A percentile compares a stretch with the other conserved stretches of the same genome.
Conservation (phyloP, 1,140 invertebrate species). For the Meloidogyne hapla region DNA sequence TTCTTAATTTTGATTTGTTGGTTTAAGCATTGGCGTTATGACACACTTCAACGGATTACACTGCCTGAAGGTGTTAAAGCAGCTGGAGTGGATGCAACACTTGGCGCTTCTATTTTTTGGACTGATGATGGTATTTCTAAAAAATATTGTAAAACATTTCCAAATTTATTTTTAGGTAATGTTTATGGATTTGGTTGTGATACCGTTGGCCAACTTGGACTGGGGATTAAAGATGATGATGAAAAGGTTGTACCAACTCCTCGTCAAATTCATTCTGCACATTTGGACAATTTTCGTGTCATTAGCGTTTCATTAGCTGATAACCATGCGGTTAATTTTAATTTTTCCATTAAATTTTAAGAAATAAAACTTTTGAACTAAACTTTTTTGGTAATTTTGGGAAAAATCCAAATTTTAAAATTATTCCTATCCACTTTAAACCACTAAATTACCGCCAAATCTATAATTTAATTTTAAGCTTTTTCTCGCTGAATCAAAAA, state of each 20-base stretch:
- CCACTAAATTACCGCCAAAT: too few relatives aligned
- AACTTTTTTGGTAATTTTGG: too few relatives aligned
- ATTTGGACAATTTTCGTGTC: conserved; percentile 56
- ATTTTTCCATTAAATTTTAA: not conserved
- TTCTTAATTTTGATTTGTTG: not conserved
- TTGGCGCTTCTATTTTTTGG: conserved; percentile 58
- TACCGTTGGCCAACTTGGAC: conserved; percentile 57
- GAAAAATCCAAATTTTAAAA: too few relatives aligned
- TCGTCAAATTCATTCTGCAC: conserved; percentile 49
- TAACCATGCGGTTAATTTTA: conserved; percentile 44
- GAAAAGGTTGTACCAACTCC: conserved; percentile 55
- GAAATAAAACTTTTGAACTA: too few relatives aligned
- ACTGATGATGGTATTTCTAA: conserved; percentile 47
- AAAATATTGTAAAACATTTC: not conserved
- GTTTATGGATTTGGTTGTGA: conserved; percentile 60
- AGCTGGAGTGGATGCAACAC: conserved; percentile 51
- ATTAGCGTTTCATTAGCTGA: conserved; percentile 55
- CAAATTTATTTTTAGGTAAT: conserved; percentile 40
- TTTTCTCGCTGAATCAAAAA: not conserved
- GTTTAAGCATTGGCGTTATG: conserved; percentile 55
- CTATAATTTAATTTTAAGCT: not conserved
- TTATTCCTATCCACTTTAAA: too few relatives aligned
- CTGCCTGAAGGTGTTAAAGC: conserved; percentile 43
- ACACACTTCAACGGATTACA: conserved; percentile 43
- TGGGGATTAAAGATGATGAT: conserved; percentile 59